Conservation (phyloP, 2,113 vertebrate genomes). For the human region GRCh38 chr9:122342001-122342500, state of each 20-base stretch:
- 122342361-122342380: too few relatives aligned
- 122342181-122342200: not conserved
- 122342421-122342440: not conserved
- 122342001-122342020: fast-evolving
- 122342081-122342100: not conserved
- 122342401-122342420: not conserved
- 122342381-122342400: not conserved
- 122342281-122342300: not conserved
- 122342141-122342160: fast-evolving
- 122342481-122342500: not conserved
- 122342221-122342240: not conserved
- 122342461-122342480: not conserved
- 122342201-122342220: not conserved
- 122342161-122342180: not conserved
- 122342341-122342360: not conserved
- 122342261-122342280: not conserved
- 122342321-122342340: not conserved
- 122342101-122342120: fast-evolving
- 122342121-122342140: not conserved
- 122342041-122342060: fast-evolving
- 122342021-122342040: fast-evolving
- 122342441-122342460: not conserved
- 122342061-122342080: not conserved
- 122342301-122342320: not conserved
- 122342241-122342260: not conserved